Conservation (phyloP, 2,888 invertebrate genomes). For the Sipha maydis region DNA sequence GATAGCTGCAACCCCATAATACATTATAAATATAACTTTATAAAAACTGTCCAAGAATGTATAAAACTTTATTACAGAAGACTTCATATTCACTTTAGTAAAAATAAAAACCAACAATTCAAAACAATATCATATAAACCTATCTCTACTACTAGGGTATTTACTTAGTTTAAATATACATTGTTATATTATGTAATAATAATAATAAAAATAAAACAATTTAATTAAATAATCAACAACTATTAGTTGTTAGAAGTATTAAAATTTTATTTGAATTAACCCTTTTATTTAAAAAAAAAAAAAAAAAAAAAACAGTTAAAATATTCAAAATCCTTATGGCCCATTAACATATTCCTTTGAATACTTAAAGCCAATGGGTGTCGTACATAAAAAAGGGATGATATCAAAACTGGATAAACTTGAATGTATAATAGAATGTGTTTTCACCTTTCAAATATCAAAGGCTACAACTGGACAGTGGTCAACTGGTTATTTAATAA, state of each 20-base stretch:
- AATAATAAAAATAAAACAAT: neutral
- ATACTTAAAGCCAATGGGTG: neutral
- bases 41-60: no score
- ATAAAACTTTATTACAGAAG: no score
- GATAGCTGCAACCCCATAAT: no score
- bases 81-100: no score
- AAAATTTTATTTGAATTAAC: neutral
- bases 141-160: no score
- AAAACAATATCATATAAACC: no score
- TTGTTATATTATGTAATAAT: neutral
- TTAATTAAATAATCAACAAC: no score
- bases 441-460: constrained; percentile 32
- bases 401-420: constrained; percentile 47
- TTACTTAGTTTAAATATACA: no score
- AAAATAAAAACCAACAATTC: no score
- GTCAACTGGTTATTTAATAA: constrained; percentile 29
- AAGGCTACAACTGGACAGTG: constrained; percentile 47
- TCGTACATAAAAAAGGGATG: neutral
- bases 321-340: neutral
- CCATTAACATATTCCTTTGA: neutral
- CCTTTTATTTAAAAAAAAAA: neutral
- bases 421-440: constrained; percentile 43
- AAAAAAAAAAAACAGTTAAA: neutral
- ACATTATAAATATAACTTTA: no score
- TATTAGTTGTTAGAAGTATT: no score